phyloP scores from a whole-genome alignment of 2,888 invertebrate species.

The Cyclophora punctaria region DNA sequence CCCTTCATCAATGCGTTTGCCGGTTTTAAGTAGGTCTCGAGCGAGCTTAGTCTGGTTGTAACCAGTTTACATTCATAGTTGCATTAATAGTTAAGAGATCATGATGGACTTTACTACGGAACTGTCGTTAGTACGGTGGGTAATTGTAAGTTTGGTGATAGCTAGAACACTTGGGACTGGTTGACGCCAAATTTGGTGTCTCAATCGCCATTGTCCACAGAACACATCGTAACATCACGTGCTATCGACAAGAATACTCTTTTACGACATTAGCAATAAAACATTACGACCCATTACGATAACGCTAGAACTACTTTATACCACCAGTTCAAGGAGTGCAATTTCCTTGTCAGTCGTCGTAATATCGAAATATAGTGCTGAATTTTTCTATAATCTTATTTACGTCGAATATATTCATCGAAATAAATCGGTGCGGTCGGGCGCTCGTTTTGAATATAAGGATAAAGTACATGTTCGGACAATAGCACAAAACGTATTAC shows the following conservation, averaged over 20 bases:
- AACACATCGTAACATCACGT: slow-evolving; percentile 22
- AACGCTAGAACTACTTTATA: slow-evolving; percentile 37
- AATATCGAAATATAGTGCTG: slow-evolving; percentile 35
- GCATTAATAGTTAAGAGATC: too few relatives aligned
- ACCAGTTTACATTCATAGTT: too few relatives aligned
- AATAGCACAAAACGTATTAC: slow-evolving; percentile 43
- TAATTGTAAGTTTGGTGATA: too few relatives aligned
- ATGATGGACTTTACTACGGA: too few relatives aligned
- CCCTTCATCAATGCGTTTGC: slow-evolving; percentile 33
- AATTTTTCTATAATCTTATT: slow-evolving; percentile 42
- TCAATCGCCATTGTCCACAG: slow-evolving; percentile 22
- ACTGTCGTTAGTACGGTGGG: too few relatives aligned
- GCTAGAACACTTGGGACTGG: not conserved
- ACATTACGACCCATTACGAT: slow-evolving; percentile 61
- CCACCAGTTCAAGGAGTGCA: slow-evolving; percentile 5
- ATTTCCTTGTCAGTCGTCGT: not conserved
- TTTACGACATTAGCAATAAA: slow-evolving; percentile 55
- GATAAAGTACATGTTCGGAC: slow-evolving; percentile 45
- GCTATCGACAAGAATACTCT: slow-evolving; percentile 41
- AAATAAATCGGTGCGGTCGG: slow-evolving; percentile 54
- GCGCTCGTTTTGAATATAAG: slow-evolving; percentile 27
- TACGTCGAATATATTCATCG: slow-evolving; percentile 36
- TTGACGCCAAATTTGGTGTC: slow-evolving; percentile 7
- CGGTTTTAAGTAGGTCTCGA: slow-evolving; percentile 23
- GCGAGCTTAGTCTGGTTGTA: slow-evolving; percentile 5